Conservation (phyloP, 1,140 invertebrate genomes). For the Nebria ingens region DNA sequence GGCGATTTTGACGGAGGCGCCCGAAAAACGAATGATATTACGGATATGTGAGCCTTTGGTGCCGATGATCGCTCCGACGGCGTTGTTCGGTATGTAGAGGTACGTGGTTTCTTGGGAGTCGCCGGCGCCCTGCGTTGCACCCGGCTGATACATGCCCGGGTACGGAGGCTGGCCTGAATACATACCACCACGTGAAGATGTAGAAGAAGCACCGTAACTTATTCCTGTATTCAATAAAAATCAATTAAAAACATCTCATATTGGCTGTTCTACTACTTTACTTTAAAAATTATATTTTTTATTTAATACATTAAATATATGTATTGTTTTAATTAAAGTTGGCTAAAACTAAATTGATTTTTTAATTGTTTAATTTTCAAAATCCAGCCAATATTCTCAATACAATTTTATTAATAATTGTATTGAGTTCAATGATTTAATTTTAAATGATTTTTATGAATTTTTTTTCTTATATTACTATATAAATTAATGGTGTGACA, state of each 20-base stretch:
- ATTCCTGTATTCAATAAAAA: slow-evolving; percentile 34
- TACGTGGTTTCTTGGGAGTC: slow-evolving; percentile 77
- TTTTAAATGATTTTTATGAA: too few relatives aligned
- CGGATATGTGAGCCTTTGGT: slow-evolving; percentile 94
- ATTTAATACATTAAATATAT: too few relatives aligned
- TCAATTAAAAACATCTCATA: not conserved
- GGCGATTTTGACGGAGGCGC: slow-evolving; percentile 88
- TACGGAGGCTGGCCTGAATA: slow-evolving; percentile 45
- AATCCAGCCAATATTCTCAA: too few relatives aligned
- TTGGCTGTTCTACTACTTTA: too few relatives aligned
- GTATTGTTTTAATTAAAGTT: too few relatives aligned
- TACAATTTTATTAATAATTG: too few relatives aligned
- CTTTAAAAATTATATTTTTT: too few relatives aligned
- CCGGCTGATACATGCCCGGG: slow-evolving; percentile 41
- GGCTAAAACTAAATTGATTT: too few relatives aligned
- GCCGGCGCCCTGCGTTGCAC: slow-evolving; percentile 34
- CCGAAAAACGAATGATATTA: slow-evolving; percentile 93
- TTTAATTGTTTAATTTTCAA: too few relatives aligned
- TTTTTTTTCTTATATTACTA: too few relatives aligned
- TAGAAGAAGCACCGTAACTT: slow-evolving; percentile 54
- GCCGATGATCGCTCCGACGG: slow-evolving; percentile 94
- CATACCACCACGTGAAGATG: slow-evolving; percentile 43
- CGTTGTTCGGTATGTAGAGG: slow-evolving; percentile 93
- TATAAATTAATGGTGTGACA: too few relatives aligned
- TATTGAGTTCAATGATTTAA: too few relatives aligned